phyloP scores from a whole-genome alignment of 2,888 invertebrate genomes.

The Metallyticus violacea region DNA sequence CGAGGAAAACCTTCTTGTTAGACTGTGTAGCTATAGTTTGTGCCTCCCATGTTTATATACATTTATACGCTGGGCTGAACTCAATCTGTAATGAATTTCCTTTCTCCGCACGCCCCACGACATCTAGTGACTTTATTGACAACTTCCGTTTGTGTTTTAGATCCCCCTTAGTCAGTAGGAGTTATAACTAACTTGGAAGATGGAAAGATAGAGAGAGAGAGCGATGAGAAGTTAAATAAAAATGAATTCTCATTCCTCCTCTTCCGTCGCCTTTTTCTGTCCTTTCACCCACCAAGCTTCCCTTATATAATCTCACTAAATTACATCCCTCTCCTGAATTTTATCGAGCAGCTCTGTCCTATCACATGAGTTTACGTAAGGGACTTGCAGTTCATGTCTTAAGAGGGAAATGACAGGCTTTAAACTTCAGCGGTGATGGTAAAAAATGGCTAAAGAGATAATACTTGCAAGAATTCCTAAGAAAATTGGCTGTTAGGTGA shows the following conservation, averaged over 20 bases:
- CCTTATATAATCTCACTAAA: neutral
- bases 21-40: no score
- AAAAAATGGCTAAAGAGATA: no score
- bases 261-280: neutral
- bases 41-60: no score
- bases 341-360: neutral
- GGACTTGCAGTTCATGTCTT: neutral
- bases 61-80: neutral
- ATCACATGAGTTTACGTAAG: neutral
- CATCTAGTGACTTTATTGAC: slow-evolving; percentile 11
- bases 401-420: neutral
- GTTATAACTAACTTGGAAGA: neutral
- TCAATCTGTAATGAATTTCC: slow-evolving; percentile 16
- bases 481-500: no score
- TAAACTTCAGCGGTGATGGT: neutral
- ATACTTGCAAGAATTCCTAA: no score
- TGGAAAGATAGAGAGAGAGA: neutral
- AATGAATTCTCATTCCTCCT: neutral
- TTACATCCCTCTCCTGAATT: neutral
- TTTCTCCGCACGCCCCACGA: neutral
- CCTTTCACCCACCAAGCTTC: neutral
- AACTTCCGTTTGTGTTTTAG: slow-evolving; percentile 18
- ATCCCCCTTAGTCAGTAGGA: neutral
- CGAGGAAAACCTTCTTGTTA: no score
- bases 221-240: neutral